Evolutionary conservation across 2,113 vertebrate species (phyloP).

Genomic region (Blennius ocellaris): DNA sequence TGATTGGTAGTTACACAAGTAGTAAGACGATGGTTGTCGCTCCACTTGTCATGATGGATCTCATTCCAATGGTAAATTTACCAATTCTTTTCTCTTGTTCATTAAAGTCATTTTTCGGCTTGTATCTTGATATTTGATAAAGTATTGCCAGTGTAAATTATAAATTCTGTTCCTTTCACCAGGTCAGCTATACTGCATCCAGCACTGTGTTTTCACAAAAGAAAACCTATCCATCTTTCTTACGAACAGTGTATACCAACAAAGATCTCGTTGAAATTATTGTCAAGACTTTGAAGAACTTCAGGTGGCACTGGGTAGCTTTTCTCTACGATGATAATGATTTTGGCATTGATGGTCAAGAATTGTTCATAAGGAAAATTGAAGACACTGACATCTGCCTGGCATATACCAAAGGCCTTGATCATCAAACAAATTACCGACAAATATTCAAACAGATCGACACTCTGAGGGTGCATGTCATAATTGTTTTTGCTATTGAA

Average conservation of each 20-base stretch:
- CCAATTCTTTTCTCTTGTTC: background rate
- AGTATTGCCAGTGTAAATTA: background rate
- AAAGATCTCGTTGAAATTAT: slow-evolving; percentile 80
- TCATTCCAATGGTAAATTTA: slow-evolving; percentile 84
- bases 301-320: slow-evolving; percentile 88
- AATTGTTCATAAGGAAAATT: slow-evolving; percentile 69
- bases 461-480: slow-evolving; percentile 50
- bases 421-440: slow-evolving; percentile 4
- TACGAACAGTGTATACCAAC: slow-evolving; percentile 86
- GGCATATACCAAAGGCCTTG: slow-evolving; percentile 74
- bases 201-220: slow-evolving; percentile 77
- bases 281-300: slow-evolving; percentile 78
- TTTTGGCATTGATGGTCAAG: slow-evolving; percentile 69
- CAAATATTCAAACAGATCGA: slow-evolving; percentile 67
- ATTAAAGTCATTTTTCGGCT: no score
- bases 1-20: slow-evolving; percentile 70
- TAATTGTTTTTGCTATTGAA: slow-evolving; percentile 71
- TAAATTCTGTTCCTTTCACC: slow-evolving; percentile 19
- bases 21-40: slow-evolving; percentile 66
- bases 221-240: slow-evolving; percentile 82
- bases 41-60: slow-evolving; percentile 78
- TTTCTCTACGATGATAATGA: slow-evolving; percentile 77
- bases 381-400: slow-evolving; percentile 68
- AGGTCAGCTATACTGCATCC: slow-evolving; percentile 87
- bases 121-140: background rate